Base-by-base conservation (phyloP, 1,140 invertebrate species). In the Drosophila persimilis region DNA sequence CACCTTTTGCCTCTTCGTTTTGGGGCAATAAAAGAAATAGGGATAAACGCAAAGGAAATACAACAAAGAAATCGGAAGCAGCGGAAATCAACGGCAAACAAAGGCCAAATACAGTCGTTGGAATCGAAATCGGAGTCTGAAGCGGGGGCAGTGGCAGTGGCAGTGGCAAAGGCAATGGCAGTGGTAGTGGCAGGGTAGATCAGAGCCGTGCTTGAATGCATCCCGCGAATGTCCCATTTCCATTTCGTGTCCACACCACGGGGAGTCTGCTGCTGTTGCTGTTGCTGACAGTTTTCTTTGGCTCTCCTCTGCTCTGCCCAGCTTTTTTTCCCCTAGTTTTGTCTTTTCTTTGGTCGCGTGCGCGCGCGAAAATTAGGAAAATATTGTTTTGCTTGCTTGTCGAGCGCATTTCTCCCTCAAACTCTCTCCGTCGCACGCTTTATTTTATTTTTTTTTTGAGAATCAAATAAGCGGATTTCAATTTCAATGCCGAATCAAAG, bases 61-160 rank as follows among this genome's bases (percentile, higher is more conserved):
- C 73, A 84, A 85, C 80, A 84, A 84, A 80, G 80, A 80, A 84
- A 84, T 84, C 80, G 80, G 80, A 84, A 84, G 80, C 80, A 59
- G 53, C 80, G 80, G 80, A 84, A 84, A 84, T 84, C 80, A 85
- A 76, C 77, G 73, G 80, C 80, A 84, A 84, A 84, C 80, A 83
- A 79, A 80, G 72, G 62, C 47, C 79, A 71, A 80, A 65, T 51
- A 66, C 60, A 66, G 47, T 70, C 45, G 50, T 55, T 45, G 17
- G 35, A 56, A 41, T 56, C 31, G 31, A 31, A 8, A 8, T 31
- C 31, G 31, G 8, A 3, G 31, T 31, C 31, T 31, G 8, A 31
- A 8, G 7, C 29, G 7, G 31, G 31, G 31, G 31, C 2, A 0
- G 31, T 9, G 31, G 31, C 31, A 31, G 31, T 9, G 31, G 31